Base-by-base conservation (phyloP, 1,140 invertebrate genomes). In the Zophobas atratus region DNA sequence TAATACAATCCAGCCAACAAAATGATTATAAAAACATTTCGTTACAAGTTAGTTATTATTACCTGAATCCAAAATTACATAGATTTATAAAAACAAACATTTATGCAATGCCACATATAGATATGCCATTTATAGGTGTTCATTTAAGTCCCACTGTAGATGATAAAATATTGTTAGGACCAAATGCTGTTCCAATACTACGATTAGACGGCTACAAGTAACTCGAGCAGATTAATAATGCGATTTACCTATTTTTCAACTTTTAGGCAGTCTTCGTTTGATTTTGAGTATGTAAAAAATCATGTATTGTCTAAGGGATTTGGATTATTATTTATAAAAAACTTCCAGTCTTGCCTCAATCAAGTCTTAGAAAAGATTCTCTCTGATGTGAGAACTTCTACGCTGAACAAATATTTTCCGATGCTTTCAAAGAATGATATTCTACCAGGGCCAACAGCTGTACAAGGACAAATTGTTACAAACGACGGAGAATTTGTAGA, bases 91-190 rank as follows among this genome's bases (percentile, higher is more conserved):
- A 92, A 80, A 94, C 95, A 20, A 99, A 99, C 86, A 98, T 99
- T 84, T 99, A 99, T 88, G 98, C 98, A 5, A 97, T 99, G 39
- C 98, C 98, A 46, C 95, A 99, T 91, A 94, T 97, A 0, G 90
- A 93, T 75, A 97, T 99, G 85, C 98, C 98, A 53, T 99, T 99
- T 87, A 88, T 99, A 1, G 98, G 98, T n/a, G 97, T 99, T 8
- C 98, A 99, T 89, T 98, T 99, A 82, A 99, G 98, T 38, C 98
- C 98, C 1, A 91, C 96, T 86, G 96, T 99, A 90, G 96, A 98
- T 88, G 97, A 97, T 0, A 91, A 93, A 81, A 91, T 99, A 56
- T 98, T 97, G 93, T 87, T 99, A 32, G 98, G 98, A 75, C 98
- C 98, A 35, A 99, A 99, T 91, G 98, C 98, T 36, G 94, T 99